These are phyloP conservation scores for Sterna hirundo DNA, from an alignment of 2,113 vertebrate genomes.

Conservation along the genomic window DNA sequence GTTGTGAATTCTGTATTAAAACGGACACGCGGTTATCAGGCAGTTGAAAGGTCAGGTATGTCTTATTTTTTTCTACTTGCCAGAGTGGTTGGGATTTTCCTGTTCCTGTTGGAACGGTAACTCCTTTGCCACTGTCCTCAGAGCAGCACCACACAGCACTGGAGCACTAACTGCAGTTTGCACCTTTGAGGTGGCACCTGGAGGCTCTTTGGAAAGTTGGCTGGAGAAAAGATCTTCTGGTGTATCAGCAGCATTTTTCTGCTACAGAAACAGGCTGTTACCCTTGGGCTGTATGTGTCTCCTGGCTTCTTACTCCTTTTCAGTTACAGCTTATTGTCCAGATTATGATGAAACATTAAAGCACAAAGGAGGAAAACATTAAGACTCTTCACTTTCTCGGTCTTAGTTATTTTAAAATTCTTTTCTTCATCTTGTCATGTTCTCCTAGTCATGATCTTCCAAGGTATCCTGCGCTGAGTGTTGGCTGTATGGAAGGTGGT, in stretches of 20 bases:
- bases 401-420: neutral
- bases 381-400: neutral
- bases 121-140: neutral
- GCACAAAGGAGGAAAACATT: neutral
- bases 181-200: neutral
- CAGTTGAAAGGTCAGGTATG: neutral
- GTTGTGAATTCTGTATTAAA: neutral
- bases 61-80: neutral
- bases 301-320: neutral
- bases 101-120: neutral
- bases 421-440: neutral
- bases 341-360: neutral
- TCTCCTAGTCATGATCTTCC: neutral
- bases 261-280: neutral
- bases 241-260: neutral
- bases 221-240: neutral
- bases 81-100: neutral
- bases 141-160: neutral
- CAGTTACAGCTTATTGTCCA: neutral
- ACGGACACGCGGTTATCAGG: fast-evolving
- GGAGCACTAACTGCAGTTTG: neutral
- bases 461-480: neutral
- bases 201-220: neutral
- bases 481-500: neutral
- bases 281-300: neutral